These are phyloP conservation scores for Drosophila pandora DNA, from an alignment of 1,140 invertebrate genomes.

Conservation along the genomic window DNA sequence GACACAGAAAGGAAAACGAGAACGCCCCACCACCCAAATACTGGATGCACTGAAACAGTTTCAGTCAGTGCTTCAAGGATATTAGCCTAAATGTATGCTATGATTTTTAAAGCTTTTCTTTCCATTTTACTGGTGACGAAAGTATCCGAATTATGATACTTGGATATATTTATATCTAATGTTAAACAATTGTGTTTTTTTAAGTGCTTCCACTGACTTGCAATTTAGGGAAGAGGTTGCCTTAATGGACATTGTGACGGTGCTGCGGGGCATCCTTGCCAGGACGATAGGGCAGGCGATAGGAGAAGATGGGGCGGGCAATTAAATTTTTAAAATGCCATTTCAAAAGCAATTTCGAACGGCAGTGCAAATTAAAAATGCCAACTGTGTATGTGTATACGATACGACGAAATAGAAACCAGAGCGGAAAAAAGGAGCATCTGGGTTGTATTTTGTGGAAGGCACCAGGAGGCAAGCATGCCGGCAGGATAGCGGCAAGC, in stretches of 20 bases:
- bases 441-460: not conserved
- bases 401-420: slow-evolving; percentile 30
- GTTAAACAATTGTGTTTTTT: not conserved
- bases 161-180: not conserved
- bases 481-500: slow-evolving; percentile 12
- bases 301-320: slow-evolving; percentile 34
- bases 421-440: slow-evolving; percentile 6
- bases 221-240: slow-evolving; percentile 49
- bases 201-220: slow-evolving; percentile 53
- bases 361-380: slow-evolving; percentile 59
- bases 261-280: slow-evolving; percentile 36
- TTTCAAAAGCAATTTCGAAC: slow-evolving; percentile 63
- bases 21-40: slow-evolving; percentile 25
- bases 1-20: slow-evolving; percentile 67
- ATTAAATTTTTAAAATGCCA: slow-evolving; percentile 79
- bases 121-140: no score
- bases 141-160: no score
- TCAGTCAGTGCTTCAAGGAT: no score
- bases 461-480: not conserved
- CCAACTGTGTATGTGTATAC: slow-evolving; percentile 27
- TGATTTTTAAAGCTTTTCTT: no score
- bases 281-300: not conserved
- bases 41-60: slow-evolving; percentile 11
- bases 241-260: slow-evolving; percentile 54
- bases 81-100: no score